A percentile compares a stretch with the other conserved stretches of the same genome.
These are phyloP conservation scores for Dendrophyllia cribrosa DNA, from an alignment of 64 coral and sea anemone species.

Conservation along the genomic window DNA sequence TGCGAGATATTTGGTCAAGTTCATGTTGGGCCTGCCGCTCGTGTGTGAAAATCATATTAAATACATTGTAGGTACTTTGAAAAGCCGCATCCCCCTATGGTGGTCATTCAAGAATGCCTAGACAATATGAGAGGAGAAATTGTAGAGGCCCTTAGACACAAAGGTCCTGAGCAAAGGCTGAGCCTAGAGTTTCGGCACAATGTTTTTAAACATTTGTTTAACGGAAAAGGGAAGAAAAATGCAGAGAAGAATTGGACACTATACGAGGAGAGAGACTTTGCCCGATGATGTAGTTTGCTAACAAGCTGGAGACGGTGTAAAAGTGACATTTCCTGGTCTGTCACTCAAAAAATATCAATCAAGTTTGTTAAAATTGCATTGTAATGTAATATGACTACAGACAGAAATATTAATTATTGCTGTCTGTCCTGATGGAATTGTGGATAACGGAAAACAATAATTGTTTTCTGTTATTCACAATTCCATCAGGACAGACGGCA, in stretches of 20 bases:
- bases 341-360: conserved; percentile 55
- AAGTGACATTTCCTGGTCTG: not conserved
- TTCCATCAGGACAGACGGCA: too few species aligned
- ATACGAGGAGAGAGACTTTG: conserved; percentile 47
- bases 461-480: too few species aligned
- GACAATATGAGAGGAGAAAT: conserved; percentile 22
- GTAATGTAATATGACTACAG: not conserved
- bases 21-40: too few species aligned
- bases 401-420: too few species aligned
- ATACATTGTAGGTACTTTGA: conserved; percentile 31
- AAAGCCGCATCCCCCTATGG: not conserved
- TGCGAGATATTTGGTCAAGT: too few species aligned
- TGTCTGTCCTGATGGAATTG: too few species aligned
- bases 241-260: conserved; percentile 31
- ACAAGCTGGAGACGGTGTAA: conserved; percentile 26
- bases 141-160: not conserved
- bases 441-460: too few species aligned
- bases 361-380: conserved; percentile 47
- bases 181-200: conserved; percentile 38
- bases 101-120: conserved; percentile 26
- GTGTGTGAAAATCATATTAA: too few species aligned
- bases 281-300: conserved; percentile 10
- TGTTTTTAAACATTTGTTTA: conserved; percentile 48
- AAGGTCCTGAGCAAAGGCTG: conserved; percentile 37
- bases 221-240: not conserved